Evolutionary conservation across 2,888 invertebrate genomes (phyloP).

Genomic region (Cantharis lateralis): DNA sequence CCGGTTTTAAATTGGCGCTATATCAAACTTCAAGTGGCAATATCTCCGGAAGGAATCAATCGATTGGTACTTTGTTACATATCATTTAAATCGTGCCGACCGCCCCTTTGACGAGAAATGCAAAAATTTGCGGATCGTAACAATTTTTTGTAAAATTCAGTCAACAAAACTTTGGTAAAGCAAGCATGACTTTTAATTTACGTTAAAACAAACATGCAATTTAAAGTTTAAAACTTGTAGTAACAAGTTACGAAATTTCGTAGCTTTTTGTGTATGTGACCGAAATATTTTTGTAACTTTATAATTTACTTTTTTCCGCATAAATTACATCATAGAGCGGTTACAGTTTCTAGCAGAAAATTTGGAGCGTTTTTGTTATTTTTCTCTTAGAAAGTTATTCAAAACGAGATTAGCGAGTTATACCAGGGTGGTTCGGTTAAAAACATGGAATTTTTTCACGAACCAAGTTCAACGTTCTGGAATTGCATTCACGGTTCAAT

Average conservation of each 20-base stretch:
- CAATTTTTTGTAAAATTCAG: background rate
- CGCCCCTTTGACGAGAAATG: background rate
- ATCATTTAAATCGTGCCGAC: background rate
- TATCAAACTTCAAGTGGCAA: background rate
- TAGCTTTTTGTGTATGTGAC: background rate
- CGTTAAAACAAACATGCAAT: background rate
- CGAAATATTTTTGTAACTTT: background rate
- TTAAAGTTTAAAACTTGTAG: background rate
- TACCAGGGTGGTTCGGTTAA: background rate
- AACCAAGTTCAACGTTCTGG: background rate
- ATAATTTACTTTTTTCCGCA: background rate
- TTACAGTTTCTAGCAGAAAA: background rate
- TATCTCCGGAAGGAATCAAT: background rate
- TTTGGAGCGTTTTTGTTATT: background rate
- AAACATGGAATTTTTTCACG: background rate
- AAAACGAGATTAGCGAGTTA: background rate
- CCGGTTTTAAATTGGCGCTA: background rate
- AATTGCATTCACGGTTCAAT: background rate
- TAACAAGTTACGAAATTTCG: background rate
- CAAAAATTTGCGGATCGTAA: background rate
- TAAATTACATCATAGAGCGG: background rate
- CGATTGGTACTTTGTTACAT: background rate
- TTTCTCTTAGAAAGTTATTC: background rate
- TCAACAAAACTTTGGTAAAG: background rate
- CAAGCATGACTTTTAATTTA: background rate